Conservation (phyloP, 1,140 invertebrate genomes). For the Aphelinus atriplicis region DNA sequence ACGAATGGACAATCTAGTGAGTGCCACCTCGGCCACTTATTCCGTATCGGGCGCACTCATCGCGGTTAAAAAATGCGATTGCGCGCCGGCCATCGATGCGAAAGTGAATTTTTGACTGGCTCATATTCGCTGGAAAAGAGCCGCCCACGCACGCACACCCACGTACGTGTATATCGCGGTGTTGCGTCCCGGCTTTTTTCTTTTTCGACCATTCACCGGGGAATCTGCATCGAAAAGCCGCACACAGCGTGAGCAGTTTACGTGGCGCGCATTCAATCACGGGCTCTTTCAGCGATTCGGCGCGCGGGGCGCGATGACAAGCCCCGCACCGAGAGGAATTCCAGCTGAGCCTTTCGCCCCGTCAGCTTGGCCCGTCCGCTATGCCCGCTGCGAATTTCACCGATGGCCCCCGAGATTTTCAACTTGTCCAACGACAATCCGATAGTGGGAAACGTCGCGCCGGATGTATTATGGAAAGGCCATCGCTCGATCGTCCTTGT, state of each 20-base stretch:
- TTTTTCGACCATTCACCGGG: conserved; percentile 3
- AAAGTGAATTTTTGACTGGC: too few species aligned
- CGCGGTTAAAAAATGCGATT: too few species aligned
- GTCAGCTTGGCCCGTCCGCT: neutral
- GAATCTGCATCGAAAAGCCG: conserved; percentile 29
- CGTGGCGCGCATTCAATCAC: conserved; percentile 34
- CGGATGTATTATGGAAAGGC: too few species aligned
- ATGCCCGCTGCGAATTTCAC: too few species aligned
- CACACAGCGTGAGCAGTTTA: conserved; percentile 12
- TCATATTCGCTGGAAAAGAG: neutral
- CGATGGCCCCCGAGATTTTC: neutral
- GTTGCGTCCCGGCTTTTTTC: conserved; percentile 7
- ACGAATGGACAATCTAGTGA: too few species aligned
- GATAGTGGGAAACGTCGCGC: neutral
- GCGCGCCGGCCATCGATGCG: too few species aligned
- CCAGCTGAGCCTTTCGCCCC: conserved; percentile 16
- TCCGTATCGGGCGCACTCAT: too few species aligned
- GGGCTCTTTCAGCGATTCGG: conserved; percentile 26
- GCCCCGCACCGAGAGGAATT: conserved; percentile 7
- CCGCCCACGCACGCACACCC: neutral
- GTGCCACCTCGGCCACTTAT: too few species aligned
- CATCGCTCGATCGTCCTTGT: too few species aligned
- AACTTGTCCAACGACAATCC: neutral
- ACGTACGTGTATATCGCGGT: neutral
- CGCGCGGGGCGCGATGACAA: neutral